Base-by-base conservation (phyloP, 2,888 invertebrate genomes). In the Camponotus fellah region DNA sequence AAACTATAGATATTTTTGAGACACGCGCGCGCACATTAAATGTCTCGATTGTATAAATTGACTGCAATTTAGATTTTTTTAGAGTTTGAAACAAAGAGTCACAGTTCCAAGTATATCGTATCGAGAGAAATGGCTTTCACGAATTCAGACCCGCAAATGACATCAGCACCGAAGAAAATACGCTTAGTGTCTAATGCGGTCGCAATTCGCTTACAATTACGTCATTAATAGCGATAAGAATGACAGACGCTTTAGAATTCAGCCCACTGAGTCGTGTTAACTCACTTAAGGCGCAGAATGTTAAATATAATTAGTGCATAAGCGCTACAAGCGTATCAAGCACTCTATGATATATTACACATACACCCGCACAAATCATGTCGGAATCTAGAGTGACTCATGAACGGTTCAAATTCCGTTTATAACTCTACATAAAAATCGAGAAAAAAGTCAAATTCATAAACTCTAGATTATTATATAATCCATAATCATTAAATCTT, bases 81-180 rank as follows among this genome's bases (percentile, higher is more conserved):
- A 40, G 14, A 40, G 32, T 32, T 21, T 32, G n/a, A 17, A 49
- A 49, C 46, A 46, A 72, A 46, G 58, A 43, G 32, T 58, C 32
- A 58, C 56, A 37, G 58, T 26, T 46, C 17, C 17, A 49, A 32
- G n/a, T 8, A 37, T n/a, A 37, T 14, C 80, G 43, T 56, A 80
- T 49, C 46, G 6, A 66, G 43, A 34, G 83, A 56, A 58, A 62
- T 53, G 72, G 71, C 84, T 86, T 82, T 83, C 84, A 65, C 62
- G 76, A 58, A 53, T 69, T 74, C 82, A 69, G 43, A 74, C 76
- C 83, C 71, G 84, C 74, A 75, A 83, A 66, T 89, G 89, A 89
- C 87, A 89, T 89, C 89, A 89, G 85, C 88, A 76, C 21, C 82
- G 58, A 85, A 88, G 85, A 89, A 89, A 69, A 87, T 84, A 88